Conservation (phyloP, 2,113 vertebrate species). For the Cervus canadensis region DNA sequence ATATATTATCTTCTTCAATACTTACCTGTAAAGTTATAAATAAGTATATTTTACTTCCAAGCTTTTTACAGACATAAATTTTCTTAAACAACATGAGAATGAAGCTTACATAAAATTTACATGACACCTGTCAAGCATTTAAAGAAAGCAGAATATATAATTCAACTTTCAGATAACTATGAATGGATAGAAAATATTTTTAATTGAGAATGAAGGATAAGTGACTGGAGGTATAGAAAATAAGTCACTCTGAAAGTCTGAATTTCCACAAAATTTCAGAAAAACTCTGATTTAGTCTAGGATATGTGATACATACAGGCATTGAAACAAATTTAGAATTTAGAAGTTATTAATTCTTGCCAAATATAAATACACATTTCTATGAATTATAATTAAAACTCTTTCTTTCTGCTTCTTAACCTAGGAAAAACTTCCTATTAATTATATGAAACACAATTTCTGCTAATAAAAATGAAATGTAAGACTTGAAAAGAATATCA, state of each 20-base stretch:
- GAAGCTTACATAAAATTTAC: not conserved
- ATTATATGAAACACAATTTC: slow-evolving; percentile 21
- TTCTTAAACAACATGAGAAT: not conserved
- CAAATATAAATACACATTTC: not conserved
- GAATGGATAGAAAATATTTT: not conserved
- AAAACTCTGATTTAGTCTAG: not conserved
- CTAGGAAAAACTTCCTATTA: not conserved
- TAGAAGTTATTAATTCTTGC: not conserved
- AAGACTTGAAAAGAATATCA: slow-evolving; percentile 30
- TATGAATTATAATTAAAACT: not conserved
- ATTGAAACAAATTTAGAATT: slow-evolving; percentile 36
- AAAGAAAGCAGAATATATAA: not conserved
- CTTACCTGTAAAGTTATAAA: not conserved
- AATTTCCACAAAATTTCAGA: slow-evolving; percentile 32
- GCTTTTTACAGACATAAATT: not conserved
- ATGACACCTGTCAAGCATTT: not conserved
- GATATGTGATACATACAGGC: slow-evolving; percentile 24
- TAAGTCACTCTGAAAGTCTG: not conserved
- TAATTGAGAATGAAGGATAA: not conserved
- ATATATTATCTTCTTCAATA: not conserved
- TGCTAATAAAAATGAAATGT: slow-evolving; percentile 41
- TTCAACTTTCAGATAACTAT: not conserved
- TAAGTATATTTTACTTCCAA: not conserved
- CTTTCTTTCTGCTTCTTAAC: slow-evolving; percentile 39
- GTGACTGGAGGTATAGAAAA: not conserved